Conservation (phyloP, 1,140 invertebrate genomes). For the Psilanteris sp. region DNA sequence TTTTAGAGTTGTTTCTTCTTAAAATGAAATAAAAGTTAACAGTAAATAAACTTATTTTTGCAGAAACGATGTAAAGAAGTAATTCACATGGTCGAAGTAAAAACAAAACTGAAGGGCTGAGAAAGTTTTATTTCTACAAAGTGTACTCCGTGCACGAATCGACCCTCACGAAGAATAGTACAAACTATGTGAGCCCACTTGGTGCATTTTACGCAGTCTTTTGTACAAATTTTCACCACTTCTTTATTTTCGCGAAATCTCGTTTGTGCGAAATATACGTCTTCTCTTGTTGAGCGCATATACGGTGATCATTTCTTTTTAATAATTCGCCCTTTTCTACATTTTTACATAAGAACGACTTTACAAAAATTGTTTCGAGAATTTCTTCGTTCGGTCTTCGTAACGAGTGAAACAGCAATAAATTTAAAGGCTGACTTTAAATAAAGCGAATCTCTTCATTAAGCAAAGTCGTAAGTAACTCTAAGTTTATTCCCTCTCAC, state of each 20-base stretch:
- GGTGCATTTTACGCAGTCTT: constrained; percentile 25
- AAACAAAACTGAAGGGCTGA: constrained; percentile 29
- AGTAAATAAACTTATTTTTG: constrained; percentile 6
- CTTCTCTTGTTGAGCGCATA: background rate
- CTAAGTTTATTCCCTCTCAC: background rate
- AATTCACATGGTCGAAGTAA: constrained; percentile 11
- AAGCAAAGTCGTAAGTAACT: background rate
- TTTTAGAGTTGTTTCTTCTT: background rate
- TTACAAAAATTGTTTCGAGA: background rate
- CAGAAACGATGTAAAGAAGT: constrained; percentile 11
- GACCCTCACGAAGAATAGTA: constrained; percentile 25
- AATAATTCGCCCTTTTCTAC: background rate
- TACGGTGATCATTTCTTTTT: background rate
- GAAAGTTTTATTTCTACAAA: constrained; percentile 27
- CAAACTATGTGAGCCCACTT: constrained; percentile 19
- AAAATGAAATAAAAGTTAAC: background rate
- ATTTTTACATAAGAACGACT: background rate
- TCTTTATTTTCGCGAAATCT: too few species aligned
- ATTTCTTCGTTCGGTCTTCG: background rate
- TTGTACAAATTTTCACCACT: too few species aligned
- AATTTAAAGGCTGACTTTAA: background rate
- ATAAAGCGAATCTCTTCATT: constrained; percentile 5
- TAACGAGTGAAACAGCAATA: background rate
- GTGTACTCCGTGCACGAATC: constrained; percentile 30
- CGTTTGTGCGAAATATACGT: constrained; percentile 15